phyloP scores from a whole-genome alignment of 2,797 vertebrate genomes.

The Cacajao melanocephalus region DNA sequence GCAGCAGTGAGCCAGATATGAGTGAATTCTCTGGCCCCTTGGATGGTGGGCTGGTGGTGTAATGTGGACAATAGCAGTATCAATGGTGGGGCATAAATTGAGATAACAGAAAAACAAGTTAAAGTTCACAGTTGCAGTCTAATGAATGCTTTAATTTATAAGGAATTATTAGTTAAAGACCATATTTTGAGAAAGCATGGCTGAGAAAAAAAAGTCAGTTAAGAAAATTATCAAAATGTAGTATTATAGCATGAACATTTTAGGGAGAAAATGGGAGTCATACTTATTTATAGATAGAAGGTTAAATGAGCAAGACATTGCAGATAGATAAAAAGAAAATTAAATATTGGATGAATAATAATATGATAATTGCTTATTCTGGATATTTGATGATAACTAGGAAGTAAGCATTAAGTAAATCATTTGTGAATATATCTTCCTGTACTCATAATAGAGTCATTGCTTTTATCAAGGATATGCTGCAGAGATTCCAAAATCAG shows the following conservation, averaged over 20 bases:
- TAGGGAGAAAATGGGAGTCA: background rate
- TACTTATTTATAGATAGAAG: background rate
- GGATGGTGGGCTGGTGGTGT: no score
- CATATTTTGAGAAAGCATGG: background rate
- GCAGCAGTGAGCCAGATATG: no score
- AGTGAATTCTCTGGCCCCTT: no score
- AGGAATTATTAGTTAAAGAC: background rate
- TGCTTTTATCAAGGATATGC: conserved; percentile 70
- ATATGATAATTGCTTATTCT: background rate
- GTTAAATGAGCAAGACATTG: background rate
- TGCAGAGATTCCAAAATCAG: conserved; percentile 41
- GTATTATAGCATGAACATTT: background rate
- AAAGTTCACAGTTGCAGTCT: background rate
- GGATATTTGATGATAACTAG: background rate
- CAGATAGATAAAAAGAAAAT: background rate
- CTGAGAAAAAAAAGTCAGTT: background rate
- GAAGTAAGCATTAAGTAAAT: background rate
- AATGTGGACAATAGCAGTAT: no score
- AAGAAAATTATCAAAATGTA: background rate
- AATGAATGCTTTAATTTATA: background rate
- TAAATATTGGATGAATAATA: no score
- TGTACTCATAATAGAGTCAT: conserved; percentile 22
- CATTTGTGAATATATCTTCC: background rate
- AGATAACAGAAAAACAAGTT: background rate
- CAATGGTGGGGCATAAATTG: no score